A percentile compares a stretch with the other conserved stretches of the same genome.
phyloP scores from a whole-genome alignment of 2,797 vertebrate genomes.

The Pitangus sulphuratus region DNA sequence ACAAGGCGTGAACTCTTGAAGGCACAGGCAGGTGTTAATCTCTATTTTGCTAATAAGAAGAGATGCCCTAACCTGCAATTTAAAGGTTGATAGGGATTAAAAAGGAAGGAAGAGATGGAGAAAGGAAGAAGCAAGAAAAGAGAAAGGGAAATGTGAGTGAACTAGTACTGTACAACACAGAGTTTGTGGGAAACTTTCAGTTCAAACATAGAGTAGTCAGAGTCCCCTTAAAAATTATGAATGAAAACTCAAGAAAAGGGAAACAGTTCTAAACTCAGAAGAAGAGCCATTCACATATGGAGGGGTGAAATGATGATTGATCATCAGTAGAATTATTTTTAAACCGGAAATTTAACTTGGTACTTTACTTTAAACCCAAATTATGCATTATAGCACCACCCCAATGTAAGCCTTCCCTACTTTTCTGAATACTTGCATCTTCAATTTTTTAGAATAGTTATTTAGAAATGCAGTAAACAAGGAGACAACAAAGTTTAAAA shows the following conservation, averaged over 20 bases:
- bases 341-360: not conserved
- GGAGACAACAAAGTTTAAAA: not conserved
- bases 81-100: not conserved
- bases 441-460: not conserved
- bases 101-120: not conserved
- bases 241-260: not conserved
- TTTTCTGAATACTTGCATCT: not conserved
- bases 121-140: not conserved
- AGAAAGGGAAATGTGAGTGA: not conserved
- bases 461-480: not conserved
- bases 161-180: not conserved
- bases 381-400: not conserved
- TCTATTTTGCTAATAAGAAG: not conserved
- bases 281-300: fast-evolving
- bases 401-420: not conserved
- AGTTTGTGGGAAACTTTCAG: not conserved
- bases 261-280: not conserved
- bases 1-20: not conserved
- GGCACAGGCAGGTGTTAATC: not conserved
- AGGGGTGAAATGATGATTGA: not conserved
- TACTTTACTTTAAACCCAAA: not conserved
- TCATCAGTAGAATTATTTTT: not conserved
- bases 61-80: not conserved
- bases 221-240: not conserved
- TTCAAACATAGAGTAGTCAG: not conserved